Conservation (phyloP, 64 coral and sea anemone genomes). For the Stichodactyla helianthus region DNA sequence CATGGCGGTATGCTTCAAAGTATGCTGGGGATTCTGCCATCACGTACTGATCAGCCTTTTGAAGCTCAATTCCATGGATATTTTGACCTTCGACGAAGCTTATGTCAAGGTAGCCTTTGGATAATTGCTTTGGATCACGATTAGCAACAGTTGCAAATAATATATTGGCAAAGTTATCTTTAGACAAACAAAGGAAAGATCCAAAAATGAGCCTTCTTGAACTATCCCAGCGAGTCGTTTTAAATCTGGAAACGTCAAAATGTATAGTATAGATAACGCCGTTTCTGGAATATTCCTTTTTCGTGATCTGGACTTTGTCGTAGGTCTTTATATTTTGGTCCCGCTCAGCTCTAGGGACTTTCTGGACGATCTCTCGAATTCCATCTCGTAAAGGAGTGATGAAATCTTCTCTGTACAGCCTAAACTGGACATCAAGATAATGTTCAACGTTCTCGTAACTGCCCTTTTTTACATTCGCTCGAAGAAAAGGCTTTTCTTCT, state of each 20-base stretch:
- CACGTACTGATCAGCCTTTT: conserved; percentile 6
- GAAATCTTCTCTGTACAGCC: conserved; percentile 72
- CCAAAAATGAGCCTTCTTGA: conserved; percentile 39
- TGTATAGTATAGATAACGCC: conserved; percentile 43
- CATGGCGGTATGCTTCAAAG: conserved; percentile 70
- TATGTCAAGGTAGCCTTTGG: conserved; percentile 2
- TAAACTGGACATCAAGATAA: conserved; percentile 80
- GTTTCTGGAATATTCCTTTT: conserved; percentile 31
- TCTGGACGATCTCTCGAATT: not conserved
- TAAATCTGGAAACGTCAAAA: conserved; percentile 45
- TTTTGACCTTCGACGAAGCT: conserved; percentile 35
- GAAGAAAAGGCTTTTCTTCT: conserved; percentile 44
- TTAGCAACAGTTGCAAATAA: conserved; percentile 66
- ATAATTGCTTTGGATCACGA: conserved; percentile 24
- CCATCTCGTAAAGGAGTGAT: conserved; percentile 46
- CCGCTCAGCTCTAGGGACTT: conserved; percentile 27
- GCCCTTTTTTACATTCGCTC: conserved; percentile 55
- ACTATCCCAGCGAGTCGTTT: conserved; percentile 34
- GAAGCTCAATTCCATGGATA: conserved; percentile 29
- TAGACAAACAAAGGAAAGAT: conserved; percentile 73
- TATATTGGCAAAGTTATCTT: conserved; percentile 59
- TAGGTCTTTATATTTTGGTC: conserved; percentile 58
- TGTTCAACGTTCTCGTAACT: conserved; percentile 55
- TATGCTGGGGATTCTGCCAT: conserved; percentile 57
- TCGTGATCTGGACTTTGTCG: conserved; percentile 19